Conservation (phyloP, 2,888 invertebrate species). For the Eurytoma adleriae region DNA sequence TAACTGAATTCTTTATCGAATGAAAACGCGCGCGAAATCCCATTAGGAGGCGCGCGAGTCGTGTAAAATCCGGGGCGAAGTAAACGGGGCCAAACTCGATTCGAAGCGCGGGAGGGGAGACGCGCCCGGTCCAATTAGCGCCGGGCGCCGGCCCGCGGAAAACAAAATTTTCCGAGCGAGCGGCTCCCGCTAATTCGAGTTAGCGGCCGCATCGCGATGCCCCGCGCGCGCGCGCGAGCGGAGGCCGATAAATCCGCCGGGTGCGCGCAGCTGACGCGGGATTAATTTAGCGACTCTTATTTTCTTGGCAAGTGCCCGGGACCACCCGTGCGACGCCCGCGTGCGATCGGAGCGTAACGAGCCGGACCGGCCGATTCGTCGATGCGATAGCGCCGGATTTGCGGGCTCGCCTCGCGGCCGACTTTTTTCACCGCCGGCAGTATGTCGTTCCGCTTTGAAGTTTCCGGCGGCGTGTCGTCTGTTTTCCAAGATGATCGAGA, state of each 20-base stretch:
- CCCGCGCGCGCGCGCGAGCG: not conserved
- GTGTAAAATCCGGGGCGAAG: no score
- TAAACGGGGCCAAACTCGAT: no score
- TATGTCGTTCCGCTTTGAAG: no score
- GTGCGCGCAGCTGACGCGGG: not conserved
- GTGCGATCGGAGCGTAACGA: conserved; percentile 41
- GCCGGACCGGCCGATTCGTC: conserved; percentile 23
- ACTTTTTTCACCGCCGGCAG: no score
- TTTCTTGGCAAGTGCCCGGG: conserved; percentile 37
- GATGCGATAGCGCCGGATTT: conserved; percentile 29
- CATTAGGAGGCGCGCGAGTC: no score
- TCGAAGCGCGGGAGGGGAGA: not conserved
- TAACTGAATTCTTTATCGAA: no score
- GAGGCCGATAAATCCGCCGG: conserved; percentile 42
- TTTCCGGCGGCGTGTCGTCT: no score
- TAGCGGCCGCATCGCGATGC: not conserved
- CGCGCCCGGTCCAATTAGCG: not conserved
- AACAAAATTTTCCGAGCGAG: conserved; percentile 1
- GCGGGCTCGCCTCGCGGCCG: not conserved
- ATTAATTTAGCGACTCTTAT: conserved; percentile 50
- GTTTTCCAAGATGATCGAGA: no score
- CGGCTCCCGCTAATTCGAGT: not conserved
- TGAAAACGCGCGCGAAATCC: no score
- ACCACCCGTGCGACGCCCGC: conserved; percentile 29
- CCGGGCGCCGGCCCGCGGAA: not conserved